Evolutionary conservation across 2,797 vertebrate species (phyloP), one percentile per base, ranked within the genome.

Genomic region (Melanotaenia parkinsoni): DNA sequence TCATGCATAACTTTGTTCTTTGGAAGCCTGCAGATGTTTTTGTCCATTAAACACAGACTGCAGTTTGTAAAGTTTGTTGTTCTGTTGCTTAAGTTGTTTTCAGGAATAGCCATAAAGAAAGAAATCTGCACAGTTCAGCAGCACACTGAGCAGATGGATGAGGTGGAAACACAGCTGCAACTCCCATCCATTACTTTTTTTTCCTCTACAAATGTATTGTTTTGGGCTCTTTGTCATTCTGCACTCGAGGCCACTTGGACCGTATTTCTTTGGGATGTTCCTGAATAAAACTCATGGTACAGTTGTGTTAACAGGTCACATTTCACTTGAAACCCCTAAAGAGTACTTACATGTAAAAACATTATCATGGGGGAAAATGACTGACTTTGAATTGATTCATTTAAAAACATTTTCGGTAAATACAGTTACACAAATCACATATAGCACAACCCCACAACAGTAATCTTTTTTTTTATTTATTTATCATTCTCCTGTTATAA

Each of bases 101-200:
- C 11, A 22, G 38, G 30, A 45, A 63, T 24, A 14, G 62, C 53
- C 1, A 1, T 54, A 37, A 18, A 47, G 11, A 20, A 26, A n/a
- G 47, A 51, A 22, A 58, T 64, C 26, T 45, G 18, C n/a, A 26
- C 26, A 22, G 2, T 24, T 53, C 64, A 68, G 74, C 74, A 76
- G 76, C 72, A 4, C 32, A 68, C 63, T 28, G 69, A 30, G 53
- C 51, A 69, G 38, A 76, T 70, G 62, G 75, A 82, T 77, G 80
- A 47, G 51, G 16, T 18, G 47, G 24, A 81, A 58, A 40, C 8
- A 14, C 6, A 28, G 40, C 58, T 68, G 65, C 28, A 40, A 0
- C 63, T 57, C 53, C 45, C 56, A 59, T 79, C 58, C 62, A 65
- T 61, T 37, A 20, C 10, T 1, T 3, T 37, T 12, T 8, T 16